Percentiles rank a stretch among this genome's conserved stretches.
phyloP scores from a whole-genome alignment of 1,140 invertebrate genomes.

The Sesamia nonagrioides region DNA sequence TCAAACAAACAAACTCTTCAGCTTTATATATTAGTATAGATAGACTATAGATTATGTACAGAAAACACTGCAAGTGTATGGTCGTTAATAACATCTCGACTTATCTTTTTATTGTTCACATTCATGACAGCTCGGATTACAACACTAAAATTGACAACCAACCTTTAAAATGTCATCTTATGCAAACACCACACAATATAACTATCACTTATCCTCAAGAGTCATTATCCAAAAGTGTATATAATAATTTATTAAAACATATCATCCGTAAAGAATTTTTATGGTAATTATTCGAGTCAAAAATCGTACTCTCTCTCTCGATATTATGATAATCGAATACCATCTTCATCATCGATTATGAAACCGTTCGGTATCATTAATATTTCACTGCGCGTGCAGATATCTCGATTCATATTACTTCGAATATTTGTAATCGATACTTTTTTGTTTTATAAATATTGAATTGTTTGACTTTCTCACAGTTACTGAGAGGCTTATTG shows the following conservation, averaged over 20 bases:
- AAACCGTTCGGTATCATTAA: conserved; percentile 32
- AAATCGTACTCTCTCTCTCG: conserved; percentile 45
- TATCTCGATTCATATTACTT: conserved; percentile 44
- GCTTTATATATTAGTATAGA: no score
- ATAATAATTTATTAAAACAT: conserved; percentile 37
- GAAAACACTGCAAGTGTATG: no score
- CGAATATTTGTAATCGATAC: conserved; percentile 48
- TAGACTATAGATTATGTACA: no score
- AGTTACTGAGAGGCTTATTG: conserved; percentile 13
- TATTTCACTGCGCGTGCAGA: conserved; percentile 43
- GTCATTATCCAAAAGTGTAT: conserved; percentile 9
- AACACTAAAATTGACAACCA: background rate
- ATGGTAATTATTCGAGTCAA: conserved; percentile 38
- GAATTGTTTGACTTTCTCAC: conserved; percentile 13
- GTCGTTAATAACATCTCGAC: background rate
- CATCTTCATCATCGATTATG: conserved; percentile 54
- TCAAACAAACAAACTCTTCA: no score
- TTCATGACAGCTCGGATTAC: background rate
- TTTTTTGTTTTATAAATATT: conserved; percentile 39
- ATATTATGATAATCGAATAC: conserved; percentile 57
- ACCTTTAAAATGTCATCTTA: conserved; percentile 27
- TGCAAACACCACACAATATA: conserved; percentile 15
- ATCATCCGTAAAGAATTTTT: conserved; percentile 40
- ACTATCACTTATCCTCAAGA: background rate
- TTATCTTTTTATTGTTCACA: background rate